Percentiles rank a stretch among this genome's conserved stretches.
phyloP scores from a whole-genome alignment of 2,113 vertebrate genomes.

The Cynocephalus volans region DNA sequence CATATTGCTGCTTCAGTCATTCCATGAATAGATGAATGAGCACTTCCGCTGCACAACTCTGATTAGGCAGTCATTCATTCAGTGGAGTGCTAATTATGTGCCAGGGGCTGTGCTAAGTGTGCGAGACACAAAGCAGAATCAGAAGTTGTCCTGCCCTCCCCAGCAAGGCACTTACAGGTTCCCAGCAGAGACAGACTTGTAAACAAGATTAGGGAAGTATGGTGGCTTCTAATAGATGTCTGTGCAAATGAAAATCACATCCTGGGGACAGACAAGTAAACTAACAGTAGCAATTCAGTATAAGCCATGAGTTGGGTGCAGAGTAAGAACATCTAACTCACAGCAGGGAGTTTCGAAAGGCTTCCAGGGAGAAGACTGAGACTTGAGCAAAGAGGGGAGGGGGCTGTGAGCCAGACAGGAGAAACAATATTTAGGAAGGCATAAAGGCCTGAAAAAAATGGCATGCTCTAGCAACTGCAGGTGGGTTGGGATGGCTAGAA shows the following conservation, averaged over 20 bases:
- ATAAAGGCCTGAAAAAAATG: neutral
- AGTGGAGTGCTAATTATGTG: slow-evolving; percentile 61
- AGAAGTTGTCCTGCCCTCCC: slow-evolving; percentile 47
- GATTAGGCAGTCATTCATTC: slow-evolving; percentile 66
- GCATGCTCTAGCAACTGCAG: neutral
- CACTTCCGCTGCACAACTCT: slow-evolving; percentile 34
- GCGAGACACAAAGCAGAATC: slow-evolving; percentile 53
- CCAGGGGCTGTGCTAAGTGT: slow-evolving; percentile 35
- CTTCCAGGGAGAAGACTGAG: neutral
- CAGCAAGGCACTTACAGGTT: neutral
- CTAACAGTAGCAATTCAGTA: neutral
- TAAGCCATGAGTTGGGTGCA: neutral
- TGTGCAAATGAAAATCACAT: neutral
- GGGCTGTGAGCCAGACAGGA: neutral
- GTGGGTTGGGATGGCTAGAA: neutral
- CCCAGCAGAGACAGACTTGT: neutral
- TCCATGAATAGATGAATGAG: slow-evolving; percentile 66
- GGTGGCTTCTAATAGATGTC: slow-evolving; percentile 39
- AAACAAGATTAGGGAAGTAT: slow-evolving; percentile 18
- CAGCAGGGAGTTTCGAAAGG: neutral
- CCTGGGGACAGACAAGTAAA: neutral
- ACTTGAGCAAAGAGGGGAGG: neutral
- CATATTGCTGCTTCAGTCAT: neutral
- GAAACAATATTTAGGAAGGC: neutral
- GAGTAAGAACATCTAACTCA: neutral